Evolutionary conservation across 2,888 invertebrate species (phyloP), one percentile per base, ranked within the genome.

Genomic region (Xestia c-nigrum): DNA sequence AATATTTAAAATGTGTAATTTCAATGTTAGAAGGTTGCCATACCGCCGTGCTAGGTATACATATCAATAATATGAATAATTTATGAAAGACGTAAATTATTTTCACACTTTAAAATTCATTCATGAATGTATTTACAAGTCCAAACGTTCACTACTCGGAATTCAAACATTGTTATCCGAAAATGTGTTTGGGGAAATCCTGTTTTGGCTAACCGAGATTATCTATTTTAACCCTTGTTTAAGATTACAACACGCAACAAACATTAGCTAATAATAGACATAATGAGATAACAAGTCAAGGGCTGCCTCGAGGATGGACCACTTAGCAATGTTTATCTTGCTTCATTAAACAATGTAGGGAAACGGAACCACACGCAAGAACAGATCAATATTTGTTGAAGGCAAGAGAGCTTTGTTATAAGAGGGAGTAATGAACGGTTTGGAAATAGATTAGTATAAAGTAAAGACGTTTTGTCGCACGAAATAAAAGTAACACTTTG

Each of bases 1-100:
- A 84, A 84, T 65, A 84, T 68, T 65, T 76, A 12, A 38, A 50
- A 55, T 55, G 43, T 71, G 59, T 68, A 74, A 80, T 84, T 74
- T 68, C 6, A 71, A 84, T 55, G 38, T 74, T 46, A 64, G 50
- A 52, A 55, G 57, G 65, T 81, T 78, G 66, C 21, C 19, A 66
- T 38, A 65, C 50, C n/a, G 47, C 12, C n/a, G 40, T 59, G 40
- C 19, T 59, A n/a, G n/a, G n/a, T n/a, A 14, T 16, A 57, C 59
- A 64, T 43, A 47, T n/a, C 9, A 52, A 47, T 40, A 50, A 24
- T 47, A 75, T 66, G 31, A 76, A 79, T 75, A n/a, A 76, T 52
- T 14, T 76, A 65, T 65, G 14, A 40, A 38, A 82, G 1, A 21
- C 40, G 31, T 66, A 24, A 66, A 66, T 43, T 38, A 70, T 47